Evolutionary conservation across 2,888 invertebrate genomes (phyloP).

Genomic region (Tipula confusa): DNA sequence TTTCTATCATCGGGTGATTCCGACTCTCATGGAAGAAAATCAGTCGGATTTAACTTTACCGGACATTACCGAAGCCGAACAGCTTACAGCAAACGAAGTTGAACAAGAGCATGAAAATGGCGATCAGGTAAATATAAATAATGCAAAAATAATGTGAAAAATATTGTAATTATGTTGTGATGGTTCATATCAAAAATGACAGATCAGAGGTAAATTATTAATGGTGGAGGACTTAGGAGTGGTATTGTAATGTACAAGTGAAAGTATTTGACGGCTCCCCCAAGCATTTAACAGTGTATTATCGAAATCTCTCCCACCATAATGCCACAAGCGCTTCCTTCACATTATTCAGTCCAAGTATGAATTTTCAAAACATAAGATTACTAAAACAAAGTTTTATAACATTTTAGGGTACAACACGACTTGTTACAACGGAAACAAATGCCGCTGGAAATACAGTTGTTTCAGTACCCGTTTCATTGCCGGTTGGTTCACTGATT

Average conservation of each 20-base stretch:
- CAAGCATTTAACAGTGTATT: conserved; percentile 30
- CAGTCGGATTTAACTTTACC: conserved; percentile 59
- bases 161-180: neutral
- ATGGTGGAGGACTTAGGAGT: neutral
- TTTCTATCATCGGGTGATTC: conserved; percentile 35
- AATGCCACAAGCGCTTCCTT: neutral
- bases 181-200: neutral
- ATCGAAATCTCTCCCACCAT: neutral
- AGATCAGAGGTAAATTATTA: neutral
- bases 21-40: conserved; percentile 38
- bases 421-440: conserved; percentile 45
- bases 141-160: neutral
- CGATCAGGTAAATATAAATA: conserved; percentile 36
- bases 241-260: conserved; percentile 30
- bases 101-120: conserved; percentile 38
- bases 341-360: neutral
- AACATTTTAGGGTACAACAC: conserved; percentile 37
- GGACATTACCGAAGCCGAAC: conserved; percentile 68
- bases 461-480: conserved; percentile 44
- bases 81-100: conserved; percentile 48
- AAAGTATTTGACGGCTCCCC: conserved; percentile 20
- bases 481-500: conserved; percentile 77
- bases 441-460: conserved; percentile 42
- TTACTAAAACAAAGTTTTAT: neutral
- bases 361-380: neutral